A percentile compares a stretch with the other conserved stretches of the same genome.
These are phyloP conservation scores for Glossosoma conforme DNA, from an alignment of 1,140 invertebrate species.

Conservation along the genomic window DNA sequence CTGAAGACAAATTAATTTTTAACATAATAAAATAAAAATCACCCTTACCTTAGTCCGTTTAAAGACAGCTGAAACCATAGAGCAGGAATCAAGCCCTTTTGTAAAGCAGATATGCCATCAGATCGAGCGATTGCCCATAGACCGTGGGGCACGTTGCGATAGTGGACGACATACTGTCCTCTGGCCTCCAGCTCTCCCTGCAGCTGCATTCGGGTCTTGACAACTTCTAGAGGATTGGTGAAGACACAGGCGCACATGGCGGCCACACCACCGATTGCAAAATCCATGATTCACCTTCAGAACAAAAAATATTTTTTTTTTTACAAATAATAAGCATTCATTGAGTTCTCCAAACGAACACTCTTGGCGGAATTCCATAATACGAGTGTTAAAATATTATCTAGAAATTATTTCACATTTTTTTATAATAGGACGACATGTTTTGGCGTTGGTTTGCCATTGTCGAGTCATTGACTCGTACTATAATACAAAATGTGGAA, in stretches of 20 bases:
- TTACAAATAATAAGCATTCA: too few species aligned
- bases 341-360: too few species aligned
- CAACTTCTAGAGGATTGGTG: conserved; percentile 72
- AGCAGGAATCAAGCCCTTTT: conserved; percentile 77
- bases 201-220: conserved; percentile 76
- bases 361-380: too few species aligned
- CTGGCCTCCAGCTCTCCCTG: conserved; percentile 71
- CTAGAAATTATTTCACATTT: too few species aligned
- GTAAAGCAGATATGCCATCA: conserved; percentile 59
- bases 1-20: background rate
- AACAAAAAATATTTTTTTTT: background rate
- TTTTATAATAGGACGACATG: too few species aligned
- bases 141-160: conserved; percentile 60
- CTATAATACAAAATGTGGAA: too few species aligned
- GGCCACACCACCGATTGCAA: conserved; percentile 50
- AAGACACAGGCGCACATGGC: conserved; percentile 55
- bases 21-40: background rate
- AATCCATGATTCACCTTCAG: conserved; percentile 31
- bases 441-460: too few species aligned
- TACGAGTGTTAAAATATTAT: too few species aligned
- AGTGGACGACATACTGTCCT: conserved; percentile 50
- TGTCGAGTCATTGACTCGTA: too few species aligned
- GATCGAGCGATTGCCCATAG: conserved; percentile 44
- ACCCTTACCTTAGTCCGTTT: conserved; percentile 38
- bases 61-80: conserved; percentile 56